These are phyloP conservation scores for Nomada ruficornis DNA, from an alignment of 2,888 invertebrate species.

Conservation along the genomic window DNA sequence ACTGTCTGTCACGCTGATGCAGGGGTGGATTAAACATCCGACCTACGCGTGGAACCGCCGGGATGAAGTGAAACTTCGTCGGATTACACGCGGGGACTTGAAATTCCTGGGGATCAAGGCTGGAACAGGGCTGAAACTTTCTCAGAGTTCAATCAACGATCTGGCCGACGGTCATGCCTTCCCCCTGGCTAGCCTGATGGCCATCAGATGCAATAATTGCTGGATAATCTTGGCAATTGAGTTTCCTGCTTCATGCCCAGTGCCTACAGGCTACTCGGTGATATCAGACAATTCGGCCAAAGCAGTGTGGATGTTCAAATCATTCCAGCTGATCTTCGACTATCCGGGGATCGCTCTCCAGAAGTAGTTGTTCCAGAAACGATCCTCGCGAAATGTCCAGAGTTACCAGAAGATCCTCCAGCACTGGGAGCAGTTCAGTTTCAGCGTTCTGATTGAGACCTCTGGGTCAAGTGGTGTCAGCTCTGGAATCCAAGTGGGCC, in stretches of 20 bases:
- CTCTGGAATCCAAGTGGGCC: background rate
- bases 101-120: background rate
- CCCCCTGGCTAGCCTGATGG: conserved; percentile 5
- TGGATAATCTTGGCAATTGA: conserved; percentile 55
- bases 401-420: background rate
- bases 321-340: background rate
- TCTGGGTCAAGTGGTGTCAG: conserved; percentile 21
- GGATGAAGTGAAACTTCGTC: background rate
- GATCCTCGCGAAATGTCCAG: background rate
- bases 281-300: background rate
- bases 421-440: background rate
- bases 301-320: background rate
- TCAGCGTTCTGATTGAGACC: conserved; percentile 2
- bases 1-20: background rate
- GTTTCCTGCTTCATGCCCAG: conserved; percentile 24
- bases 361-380: background rate
- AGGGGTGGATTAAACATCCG: background rate
- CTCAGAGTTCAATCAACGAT: conserved; percentile 10
- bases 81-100: background rate
- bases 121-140: background rate
- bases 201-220: conserved; percentile 48
- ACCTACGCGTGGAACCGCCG: background rate
- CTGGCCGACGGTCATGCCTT: background rate
- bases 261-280: background rate
- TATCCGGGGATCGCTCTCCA: background rate